A percentile compares a stretch with the other conserved stretches of the same genome.
phyloP scores from a whole-genome alignment of 1,140 invertebrate genomes.

The Meloidogyne floridensis region DNA sequence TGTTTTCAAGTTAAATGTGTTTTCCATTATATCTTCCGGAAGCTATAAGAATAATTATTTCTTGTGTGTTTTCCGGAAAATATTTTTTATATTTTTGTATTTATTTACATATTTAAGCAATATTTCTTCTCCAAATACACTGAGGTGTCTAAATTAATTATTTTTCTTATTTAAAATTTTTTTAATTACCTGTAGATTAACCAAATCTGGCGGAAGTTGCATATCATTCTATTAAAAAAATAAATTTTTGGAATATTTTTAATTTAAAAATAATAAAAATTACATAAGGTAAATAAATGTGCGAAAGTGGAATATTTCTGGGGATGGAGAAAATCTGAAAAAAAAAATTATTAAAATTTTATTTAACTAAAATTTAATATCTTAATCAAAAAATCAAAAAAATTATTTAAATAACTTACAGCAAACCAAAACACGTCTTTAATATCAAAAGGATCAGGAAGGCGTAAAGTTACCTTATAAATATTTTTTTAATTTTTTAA shows the following conservation, averaged over 20 bases:
- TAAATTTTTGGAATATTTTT: conserved; percentile 19
- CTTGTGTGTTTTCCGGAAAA: no score
- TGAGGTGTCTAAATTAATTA: conserved; percentile 46
- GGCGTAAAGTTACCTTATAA: conserved; percentile 39
- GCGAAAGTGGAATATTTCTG: conserved; percentile 40
- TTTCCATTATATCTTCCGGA: no score
- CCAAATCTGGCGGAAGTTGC: conserved; percentile 54
- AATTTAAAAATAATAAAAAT: not conserved
- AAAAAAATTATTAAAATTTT: no score
- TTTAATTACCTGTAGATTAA: conserved; percentile 45
- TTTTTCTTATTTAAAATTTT: not conserved
- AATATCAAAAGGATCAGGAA: conserved; percentile 58
- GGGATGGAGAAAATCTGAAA: conserved; percentile 48
- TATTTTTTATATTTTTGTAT: no score
- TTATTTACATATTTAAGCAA: not conserved
- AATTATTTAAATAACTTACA: conserved; percentile 26
- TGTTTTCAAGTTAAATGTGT: no score
- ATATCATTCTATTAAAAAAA: conserved; percentile 50
- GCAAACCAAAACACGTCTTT: conserved; percentile 65
- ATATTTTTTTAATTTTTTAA: not conserved
- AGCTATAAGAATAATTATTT: no score
- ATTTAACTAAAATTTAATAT: not conserved
- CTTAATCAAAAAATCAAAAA: no score
- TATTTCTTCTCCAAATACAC: conserved; percentile 35
- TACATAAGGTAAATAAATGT: conserved; percentile 42